Percentiles rank a stretch among this genome's conserved stretches.
Evolutionary conservation across 35 echinoderm and acorn worm genomes (phyloP).

Genomic region (Ophiothrix spiculata): DNA sequence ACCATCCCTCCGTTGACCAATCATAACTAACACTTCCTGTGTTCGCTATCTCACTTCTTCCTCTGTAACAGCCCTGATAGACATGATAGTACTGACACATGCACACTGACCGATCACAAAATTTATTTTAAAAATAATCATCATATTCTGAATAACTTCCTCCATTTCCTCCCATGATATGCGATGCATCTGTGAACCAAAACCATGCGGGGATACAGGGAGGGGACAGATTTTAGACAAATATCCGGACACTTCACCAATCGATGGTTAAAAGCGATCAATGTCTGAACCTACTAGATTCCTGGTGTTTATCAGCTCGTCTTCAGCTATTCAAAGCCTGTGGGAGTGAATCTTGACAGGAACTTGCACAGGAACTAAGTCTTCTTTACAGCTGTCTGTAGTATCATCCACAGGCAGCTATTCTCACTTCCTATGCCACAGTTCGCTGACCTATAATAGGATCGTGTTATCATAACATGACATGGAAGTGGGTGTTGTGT

Average conservation of each 20-base stretch:
- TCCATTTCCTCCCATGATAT: neutral
- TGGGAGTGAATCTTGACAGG: neutral
- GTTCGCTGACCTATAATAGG: too few species aligned
- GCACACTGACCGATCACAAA: neutral
- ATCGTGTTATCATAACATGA: too few species aligned
- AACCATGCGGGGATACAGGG: too few species aligned
- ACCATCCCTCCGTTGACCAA: neutral
- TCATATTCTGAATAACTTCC: neutral
- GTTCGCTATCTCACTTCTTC: neutral
- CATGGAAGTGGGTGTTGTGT: too few species aligned
- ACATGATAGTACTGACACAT: neutral
- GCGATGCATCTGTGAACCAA: too few species aligned
- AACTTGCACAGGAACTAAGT: neutral
- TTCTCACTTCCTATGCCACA: too few species aligned
- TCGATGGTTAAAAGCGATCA: too few species aligned
- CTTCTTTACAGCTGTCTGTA: slow-evolving; percentile 12
- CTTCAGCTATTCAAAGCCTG: neutral
- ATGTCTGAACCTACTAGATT: too few species aligned
- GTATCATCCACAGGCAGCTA: neutral
- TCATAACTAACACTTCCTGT: neutral
- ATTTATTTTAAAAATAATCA: too few species aligned
- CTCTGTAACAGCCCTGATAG: neutral
- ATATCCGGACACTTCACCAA: too few species aligned
- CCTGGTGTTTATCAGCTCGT: neutral
- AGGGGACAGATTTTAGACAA: too few species aligned